Conservation (phyloP, 2,113 vertebrate genomes). For the Catagonus wagneri region DNA sequence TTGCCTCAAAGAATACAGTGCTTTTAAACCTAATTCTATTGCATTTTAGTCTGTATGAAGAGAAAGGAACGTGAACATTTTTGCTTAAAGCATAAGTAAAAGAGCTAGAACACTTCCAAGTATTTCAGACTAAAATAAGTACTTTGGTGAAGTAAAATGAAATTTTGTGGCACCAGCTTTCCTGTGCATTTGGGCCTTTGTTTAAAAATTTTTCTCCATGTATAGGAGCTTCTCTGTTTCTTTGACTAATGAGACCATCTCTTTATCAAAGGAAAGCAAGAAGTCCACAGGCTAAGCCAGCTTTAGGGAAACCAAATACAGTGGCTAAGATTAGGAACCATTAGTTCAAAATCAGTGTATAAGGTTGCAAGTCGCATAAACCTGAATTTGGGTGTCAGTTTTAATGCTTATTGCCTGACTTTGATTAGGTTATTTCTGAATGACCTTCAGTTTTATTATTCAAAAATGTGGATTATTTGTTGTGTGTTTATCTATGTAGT, state of each 20-base stretch:
- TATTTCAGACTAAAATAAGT: constrained; percentile 52
- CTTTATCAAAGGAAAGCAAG: background rate
- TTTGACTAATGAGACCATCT: background rate
- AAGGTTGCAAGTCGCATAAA: background rate
- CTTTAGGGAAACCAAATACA: background rate
- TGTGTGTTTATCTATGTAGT: background rate
- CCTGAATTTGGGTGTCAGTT: background rate
- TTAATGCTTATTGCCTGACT: background rate
- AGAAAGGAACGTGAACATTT: constrained; percentile 62
- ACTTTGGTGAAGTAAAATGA: constrained; percentile 58
- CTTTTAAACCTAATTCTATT: constrained; percentile 83
- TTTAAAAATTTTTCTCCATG: background rate
- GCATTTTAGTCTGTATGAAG: constrained; percentile 57
- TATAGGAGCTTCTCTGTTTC: background rate
- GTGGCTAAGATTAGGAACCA: background rate
- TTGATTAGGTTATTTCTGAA: background rate
- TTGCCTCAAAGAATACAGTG: constrained; percentile 81
- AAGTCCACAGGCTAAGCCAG: background rate
- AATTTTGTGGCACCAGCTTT: constrained; percentile 36
- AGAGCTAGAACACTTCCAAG: constrained; percentile 52
- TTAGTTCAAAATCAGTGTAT: background rate
- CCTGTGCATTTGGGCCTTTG: background rate
- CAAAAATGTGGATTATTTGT: background rate
- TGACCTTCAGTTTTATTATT: background rate
- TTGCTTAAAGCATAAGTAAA: constrained; percentile 63